Evolutionary conservation across 2,888 invertebrate genomes (phyloP).

Genomic region (Drosophila mimetica): DNA sequence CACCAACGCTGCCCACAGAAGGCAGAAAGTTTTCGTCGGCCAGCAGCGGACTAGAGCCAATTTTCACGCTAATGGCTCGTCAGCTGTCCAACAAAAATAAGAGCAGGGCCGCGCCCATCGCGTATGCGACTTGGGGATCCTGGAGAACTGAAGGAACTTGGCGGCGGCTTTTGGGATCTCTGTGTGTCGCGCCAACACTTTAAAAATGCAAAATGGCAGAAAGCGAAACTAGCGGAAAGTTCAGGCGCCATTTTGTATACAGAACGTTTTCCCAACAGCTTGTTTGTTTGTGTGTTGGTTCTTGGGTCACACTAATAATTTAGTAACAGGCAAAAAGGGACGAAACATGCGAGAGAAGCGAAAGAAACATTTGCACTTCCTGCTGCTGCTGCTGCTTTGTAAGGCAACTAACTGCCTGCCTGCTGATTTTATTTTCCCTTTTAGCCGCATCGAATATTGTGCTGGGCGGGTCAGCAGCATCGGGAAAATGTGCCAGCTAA

Average conservation of each 20-base stretch:
- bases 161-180: slow-evolving; percentile 22
- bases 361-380: slow-evolving; percentile 78
- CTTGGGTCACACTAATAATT: slow-evolving; percentile 73
- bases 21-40: neutral
- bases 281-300: slow-evolving; percentile 33
- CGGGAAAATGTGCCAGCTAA: slow-evolving; percentile 68
- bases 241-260: slow-evolving; percentile 54
- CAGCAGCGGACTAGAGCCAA: slow-evolving; percentile 66
- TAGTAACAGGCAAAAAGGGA: slow-evolving; percentile 72
- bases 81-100: slow-evolving; percentile 56
- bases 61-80: slow-evolving; percentile 68
- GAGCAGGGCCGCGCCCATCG: slow-evolving; percentile 49
- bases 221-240: slow-evolving; percentile 63
- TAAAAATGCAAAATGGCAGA: slow-evolving; percentile 73
- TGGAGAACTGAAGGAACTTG: slow-evolving; percentile 1
- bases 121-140: slow-evolving; percentile 43
- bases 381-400: slow-evolving; percentile 71
- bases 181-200: slow-evolving; percentile 53
- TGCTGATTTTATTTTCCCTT: slow-evolving; percentile 6
- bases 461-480: slow-evolving; percentile 65
- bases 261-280: slow-evolving; percentile 3
- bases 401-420: slow-evolving; percentile 11
- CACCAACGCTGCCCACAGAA: neutral
- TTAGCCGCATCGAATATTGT: slow-evolving; percentile 57
- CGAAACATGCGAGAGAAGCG: slow-evolving; percentile 61